Evolutionary conservation across 1,140 invertebrate species (phyloP).

Genomic region (Mylabris phalerata): DNA sequence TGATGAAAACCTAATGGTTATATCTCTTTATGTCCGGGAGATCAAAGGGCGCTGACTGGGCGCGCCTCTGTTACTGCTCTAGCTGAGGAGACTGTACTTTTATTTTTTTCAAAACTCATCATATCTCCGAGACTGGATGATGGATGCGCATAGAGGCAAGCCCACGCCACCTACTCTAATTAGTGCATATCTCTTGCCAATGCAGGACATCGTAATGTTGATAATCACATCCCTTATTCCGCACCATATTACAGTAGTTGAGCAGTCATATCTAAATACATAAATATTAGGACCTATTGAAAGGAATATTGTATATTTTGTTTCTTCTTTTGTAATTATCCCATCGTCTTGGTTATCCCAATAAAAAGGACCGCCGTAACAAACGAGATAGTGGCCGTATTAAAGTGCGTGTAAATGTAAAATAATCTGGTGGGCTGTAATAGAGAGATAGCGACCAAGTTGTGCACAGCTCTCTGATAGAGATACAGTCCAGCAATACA

Average conservation of each 20-base stretch:
- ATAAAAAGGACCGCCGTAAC: too few species aligned
- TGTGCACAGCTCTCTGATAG: neutral
- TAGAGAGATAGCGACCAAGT: constrained; percentile 19
- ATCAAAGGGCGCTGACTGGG: constrained; percentile 37
- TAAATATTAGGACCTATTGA: too few species aligned
- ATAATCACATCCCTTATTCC: neutral
- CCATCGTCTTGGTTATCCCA: too few species aligned
- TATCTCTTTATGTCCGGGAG: constrained; percentile 42
- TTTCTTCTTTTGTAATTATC: too few species aligned
- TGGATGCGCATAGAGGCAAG: too few species aligned
- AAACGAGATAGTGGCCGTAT: too few species aligned
- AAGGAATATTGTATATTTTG: too few species aligned
- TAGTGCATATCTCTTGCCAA: constrained; percentile 25
- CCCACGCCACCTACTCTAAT: constrained; percentile 19
- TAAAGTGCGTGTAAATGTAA: constrained; percentile 23
- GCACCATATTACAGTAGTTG: too few species aligned
- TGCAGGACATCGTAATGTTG: constrained; percentile 22
- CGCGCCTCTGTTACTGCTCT: constrained; percentile 6
- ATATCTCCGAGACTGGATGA: constrained; percentile 33
- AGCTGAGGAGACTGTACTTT: constrained; percentile 25
- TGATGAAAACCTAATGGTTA: constrained; percentile 45
- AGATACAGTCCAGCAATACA: constrained; percentile 17
- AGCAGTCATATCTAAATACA: too few species aligned
- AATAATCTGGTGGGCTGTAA: constrained; percentile 24
- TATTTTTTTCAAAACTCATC: constrained; percentile 38